Conservation (phyloP, 2,888 invertebrate genomes). For the Drosophila tripunctata region DNA sequence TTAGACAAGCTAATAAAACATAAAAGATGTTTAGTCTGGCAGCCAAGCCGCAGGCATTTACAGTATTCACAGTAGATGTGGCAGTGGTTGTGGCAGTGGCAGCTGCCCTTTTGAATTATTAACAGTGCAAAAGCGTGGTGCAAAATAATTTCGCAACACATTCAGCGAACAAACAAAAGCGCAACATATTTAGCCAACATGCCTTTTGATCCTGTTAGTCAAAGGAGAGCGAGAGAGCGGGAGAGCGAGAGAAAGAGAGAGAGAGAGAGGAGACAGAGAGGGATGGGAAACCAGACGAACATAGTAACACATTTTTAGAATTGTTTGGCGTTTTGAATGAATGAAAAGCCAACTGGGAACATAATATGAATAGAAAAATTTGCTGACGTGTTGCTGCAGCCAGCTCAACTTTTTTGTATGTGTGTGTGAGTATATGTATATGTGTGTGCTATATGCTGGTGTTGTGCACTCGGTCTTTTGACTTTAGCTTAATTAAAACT, state of each 20-base stretch:
- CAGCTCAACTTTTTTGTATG: slow-evolving; percentile 4
- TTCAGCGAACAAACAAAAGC: slow-evolving; percentile 59
- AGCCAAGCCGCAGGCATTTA: slow-evolving; percentile 42
- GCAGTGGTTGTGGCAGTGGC: slow-evolving; percentile 3
- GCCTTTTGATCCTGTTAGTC: slow-evolving; percentile 30
- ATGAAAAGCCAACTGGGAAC: slow-evolving; percentile 50
- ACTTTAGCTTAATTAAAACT: slow-evolving; percentile 73
- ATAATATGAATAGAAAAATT: slow-evolving; percentile 46
- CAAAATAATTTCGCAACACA: slow-evolving; percentile 57
- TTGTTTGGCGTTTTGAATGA: slow-evolving; percentile 66
- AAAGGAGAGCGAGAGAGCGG: neutral
- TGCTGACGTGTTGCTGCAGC: slow-evolving; percentile 25
- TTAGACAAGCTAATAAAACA: slow-evolving; percentile 73
- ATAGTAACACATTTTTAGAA: slow-evolving; percentile 66
- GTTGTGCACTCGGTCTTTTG: slow-evolving; percentile 32
- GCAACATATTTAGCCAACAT: slow-evolving; percentile 56
- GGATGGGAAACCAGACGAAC: slow-evolving; percentile 1
- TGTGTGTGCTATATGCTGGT: slow-evolving; percentile 11
- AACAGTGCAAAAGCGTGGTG: slow-evolving; percentile 32
- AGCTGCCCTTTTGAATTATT: slow-evolving; percentile 40
- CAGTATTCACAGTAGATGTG: neutral
- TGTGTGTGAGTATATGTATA: slow-evolving; percentile 8
- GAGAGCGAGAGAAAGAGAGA: neutral
- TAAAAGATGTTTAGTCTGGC: slow-evolving; percentile 43
- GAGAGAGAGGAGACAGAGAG: neutral